Base-by-base conservation (phyloP, 2,797 vertebrate genomes). In the Phrynocephalus guinanensis region DNA sequence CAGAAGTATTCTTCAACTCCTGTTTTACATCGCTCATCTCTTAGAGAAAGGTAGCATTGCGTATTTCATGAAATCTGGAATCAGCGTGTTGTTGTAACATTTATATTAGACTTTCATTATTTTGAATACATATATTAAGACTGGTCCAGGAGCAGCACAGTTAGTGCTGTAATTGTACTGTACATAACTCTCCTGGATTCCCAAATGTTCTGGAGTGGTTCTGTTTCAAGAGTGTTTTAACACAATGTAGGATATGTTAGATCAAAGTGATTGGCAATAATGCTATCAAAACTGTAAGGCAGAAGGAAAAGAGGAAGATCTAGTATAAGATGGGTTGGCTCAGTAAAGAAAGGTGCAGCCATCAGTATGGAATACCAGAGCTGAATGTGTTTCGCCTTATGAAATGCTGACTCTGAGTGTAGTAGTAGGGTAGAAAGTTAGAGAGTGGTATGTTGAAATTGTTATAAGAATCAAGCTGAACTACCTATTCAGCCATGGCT, bases 11-110 rank as follows among this genome's bases (percentile, higher is more conserved):
- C 95, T 87, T 91, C 30, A 20, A 97, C 96, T 92, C 97, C 96
- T 88, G 94, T 97, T 88, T 94, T 98, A 90, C 96, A 93, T 87
- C 95, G 93, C 89, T 95, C 94, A 56, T 98, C 98, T 95, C 97
- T 99, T 87, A 97, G 96, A 95, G 98, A 99, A 94, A 98, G 99
- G 99, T 99, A 97, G 94, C 82, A 66, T 18, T 83, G 38, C 28
- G 16, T 85, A 50, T 72, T 10, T 50, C 28, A 26, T 22, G 71
- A 87, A 73, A 67, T 75, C 8, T 84, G n/a, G 56, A 83, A 52
- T 44, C 15, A 77, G 3, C 44, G 38, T 79, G 75, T 33, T 84
- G 18, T 63, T 50, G 70, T n/a, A 79, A 9, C 68, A 3, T 50
- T 70, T 48, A 63, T 18, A 48, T 6, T 75, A 50, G 38, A 44